Conservation (phyloP, 2,888 invertebrate species). For the Papilio gigon region DNA sequence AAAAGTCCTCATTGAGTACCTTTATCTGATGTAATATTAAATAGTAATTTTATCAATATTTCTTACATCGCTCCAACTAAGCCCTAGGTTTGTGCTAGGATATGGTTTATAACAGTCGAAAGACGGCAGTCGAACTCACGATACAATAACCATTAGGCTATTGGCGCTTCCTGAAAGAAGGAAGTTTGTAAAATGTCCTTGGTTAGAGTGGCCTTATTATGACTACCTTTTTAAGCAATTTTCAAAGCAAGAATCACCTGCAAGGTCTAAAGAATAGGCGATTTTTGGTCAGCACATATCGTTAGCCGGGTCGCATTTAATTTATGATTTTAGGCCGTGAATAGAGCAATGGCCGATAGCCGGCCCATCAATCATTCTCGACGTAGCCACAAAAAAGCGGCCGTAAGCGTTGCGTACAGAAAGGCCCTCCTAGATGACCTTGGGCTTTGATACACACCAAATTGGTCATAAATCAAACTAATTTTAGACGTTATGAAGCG, state of each 20-base stretch:
- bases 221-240: no score
- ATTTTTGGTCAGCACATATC: neutral
- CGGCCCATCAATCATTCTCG: constrained; percentile 33
- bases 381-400: constrained; percentile 38
- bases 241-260: neutral
- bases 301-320: constrained; percentile 32
- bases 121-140: no score
- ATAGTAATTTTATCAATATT: no score
- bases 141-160: no score
- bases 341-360: constrained; percentile 35
- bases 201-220: no score
- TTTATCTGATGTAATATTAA: no score
- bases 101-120: no score
- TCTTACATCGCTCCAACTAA: no score
- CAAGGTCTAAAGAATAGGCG: neutral
- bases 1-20: no score
- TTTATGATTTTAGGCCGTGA: constrained; percentile 38
- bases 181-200: no score
- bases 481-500: constrained; percentile 19
- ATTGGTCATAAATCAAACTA: constrained; percentile 35
- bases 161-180: no score
- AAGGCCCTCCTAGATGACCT: constrained; percentile 28
- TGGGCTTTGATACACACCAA: constrained; percentile 30
- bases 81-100: no score
- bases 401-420: constrained; percentile 33